phyloP scores from a whole-genome alignment of 2,888 invertebrate species.

The Norana najaformis region DNA sequence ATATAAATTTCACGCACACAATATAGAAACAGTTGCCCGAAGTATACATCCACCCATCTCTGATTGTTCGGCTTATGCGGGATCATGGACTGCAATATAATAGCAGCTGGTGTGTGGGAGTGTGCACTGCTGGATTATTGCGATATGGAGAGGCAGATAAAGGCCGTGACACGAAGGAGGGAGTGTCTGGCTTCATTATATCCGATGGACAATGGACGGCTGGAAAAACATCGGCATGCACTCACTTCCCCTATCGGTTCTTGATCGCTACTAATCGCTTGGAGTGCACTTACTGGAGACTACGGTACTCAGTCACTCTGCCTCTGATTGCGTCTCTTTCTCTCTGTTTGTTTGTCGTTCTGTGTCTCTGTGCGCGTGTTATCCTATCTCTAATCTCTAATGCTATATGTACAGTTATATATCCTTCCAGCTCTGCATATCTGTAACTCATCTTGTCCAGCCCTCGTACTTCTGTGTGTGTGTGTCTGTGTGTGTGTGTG shows the following conservation, averaged over 20 bases:
- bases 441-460: too few relatives aligned
- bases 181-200: neutral
- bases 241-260: neutral
- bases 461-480: too few relatives aligned
- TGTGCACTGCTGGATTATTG: neutral
- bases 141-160: neutral
- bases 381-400: too few relatives aligned
- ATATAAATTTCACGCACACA: neutral
- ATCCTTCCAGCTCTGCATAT: too few relatives aligned
- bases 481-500: neutral
- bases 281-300: neutral
- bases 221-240: conserved; percentile 7
- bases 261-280: conserved; percentile 6
- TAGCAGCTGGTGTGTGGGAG: neutral
- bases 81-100: neutral
- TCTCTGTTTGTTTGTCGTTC: neutral
- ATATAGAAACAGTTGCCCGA: neutral
- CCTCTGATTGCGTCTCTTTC: neutral
- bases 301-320: neutral
- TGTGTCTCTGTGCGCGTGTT: neutral
- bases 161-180: neutral
- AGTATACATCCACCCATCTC: neutral
- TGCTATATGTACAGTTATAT: too few relatives aligned
- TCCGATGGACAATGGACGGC: neutral
- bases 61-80: neutral